Conservation (phyloP, 2,888 invertebrate species). For the Pristionchus maxplancki region DNA sequence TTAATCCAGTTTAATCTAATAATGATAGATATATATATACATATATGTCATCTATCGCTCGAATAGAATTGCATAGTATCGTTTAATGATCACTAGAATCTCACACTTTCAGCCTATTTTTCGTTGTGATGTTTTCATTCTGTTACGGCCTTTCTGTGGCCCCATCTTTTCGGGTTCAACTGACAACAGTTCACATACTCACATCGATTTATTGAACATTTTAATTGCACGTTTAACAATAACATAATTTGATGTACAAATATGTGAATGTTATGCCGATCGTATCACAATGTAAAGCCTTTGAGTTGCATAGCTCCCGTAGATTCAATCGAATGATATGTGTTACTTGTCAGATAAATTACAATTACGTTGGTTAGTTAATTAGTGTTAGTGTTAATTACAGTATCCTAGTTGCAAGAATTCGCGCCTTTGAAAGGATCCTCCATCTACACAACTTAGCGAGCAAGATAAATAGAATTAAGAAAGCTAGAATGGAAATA, state of each 20-base stretch:
- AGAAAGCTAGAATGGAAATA: conserved; percentile 16
- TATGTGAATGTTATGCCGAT: not conserved
- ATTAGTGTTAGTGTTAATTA: conserved; percentile 4
- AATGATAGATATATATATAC: not conserved
- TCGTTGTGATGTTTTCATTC: not conserved
- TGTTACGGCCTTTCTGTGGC: conserved; percentile 29
- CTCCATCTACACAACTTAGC: conserved; percentile 50
- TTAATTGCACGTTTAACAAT: not conserved
- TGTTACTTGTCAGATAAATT: not conserved
- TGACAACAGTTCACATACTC: conserved; percentile 23
- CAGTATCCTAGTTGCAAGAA: conserved; percentile 42
- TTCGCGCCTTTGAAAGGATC: not conserved
- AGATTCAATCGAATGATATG: conserved; percentile 34
- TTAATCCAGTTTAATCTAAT: no score
- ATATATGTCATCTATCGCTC: not conserved
- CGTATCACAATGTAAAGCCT: conserved; percentile 40
- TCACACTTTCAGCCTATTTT: not conserved
- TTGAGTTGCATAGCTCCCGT: conserved; percentile 1
- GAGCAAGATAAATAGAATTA: conserved; percentile 34
- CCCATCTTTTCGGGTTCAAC: not conserved
- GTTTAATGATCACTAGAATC: conserved; percentile 20
- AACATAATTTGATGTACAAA: conserved; percentile 32
- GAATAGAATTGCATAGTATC: conserved; percentile 13
- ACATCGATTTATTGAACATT: not conserved
- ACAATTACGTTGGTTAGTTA: not conserved